Conservation (phyloP, 1,140 invertebrate genomes). For the Tetramorium parvispinum region DNA sequence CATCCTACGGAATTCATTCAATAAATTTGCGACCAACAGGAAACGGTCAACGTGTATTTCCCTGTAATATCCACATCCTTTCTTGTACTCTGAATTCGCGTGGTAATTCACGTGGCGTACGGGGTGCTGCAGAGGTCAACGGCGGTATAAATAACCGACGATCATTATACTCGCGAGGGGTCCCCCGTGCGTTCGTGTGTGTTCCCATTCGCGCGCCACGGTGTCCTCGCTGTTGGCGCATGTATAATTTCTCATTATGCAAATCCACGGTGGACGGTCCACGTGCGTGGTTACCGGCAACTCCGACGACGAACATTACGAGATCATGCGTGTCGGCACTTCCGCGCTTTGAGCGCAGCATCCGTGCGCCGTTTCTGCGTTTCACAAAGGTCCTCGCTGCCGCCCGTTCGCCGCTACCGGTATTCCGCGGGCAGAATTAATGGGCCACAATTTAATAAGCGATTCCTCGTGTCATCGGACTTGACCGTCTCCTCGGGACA, state of each 20-base stretch:
- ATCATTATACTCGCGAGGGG: conserved; percentile 63
- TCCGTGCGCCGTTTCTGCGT: conserved; percentile 7
- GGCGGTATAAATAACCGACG: conserved; percentile 73
- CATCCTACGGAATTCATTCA: not conserved
- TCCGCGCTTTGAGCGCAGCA: conserved; percentile 8
- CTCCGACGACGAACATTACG: conserved; percentile 48
- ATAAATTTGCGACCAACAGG: conserved; percentile 18
- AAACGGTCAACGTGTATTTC: conserved; percentile 32
- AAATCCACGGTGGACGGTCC: conserved; percentile 65
- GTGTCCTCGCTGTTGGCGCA: conserved; percentile 59
- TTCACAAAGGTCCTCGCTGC: not conserved
- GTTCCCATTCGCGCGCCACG: conserved; percentile 30
- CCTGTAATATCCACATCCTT: conserved; percentile 63
- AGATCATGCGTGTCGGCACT: conserved; percentile 49
- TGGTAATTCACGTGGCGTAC: conserved; percentile 63
- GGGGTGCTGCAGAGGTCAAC: conserved; percentile 36
- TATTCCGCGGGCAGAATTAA: conserved; percentile 40
- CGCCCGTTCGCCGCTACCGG: not conserved
- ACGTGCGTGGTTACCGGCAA: conserved; percentile 45
- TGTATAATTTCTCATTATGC: conserved; percentile 78
- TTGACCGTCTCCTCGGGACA: conserved; percentile 11
- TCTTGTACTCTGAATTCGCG: conserved; percentile 64
- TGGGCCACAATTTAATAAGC: conserved; percentile 26
- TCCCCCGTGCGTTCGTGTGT: not conserved
- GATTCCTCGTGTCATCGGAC: conserved; percentile 14